These are phyloP conservation scores for Intellagama lesueurii DNA, from an alignment of 2,797 vertebrate genomes.

Conservation along the genomic window DNA sequence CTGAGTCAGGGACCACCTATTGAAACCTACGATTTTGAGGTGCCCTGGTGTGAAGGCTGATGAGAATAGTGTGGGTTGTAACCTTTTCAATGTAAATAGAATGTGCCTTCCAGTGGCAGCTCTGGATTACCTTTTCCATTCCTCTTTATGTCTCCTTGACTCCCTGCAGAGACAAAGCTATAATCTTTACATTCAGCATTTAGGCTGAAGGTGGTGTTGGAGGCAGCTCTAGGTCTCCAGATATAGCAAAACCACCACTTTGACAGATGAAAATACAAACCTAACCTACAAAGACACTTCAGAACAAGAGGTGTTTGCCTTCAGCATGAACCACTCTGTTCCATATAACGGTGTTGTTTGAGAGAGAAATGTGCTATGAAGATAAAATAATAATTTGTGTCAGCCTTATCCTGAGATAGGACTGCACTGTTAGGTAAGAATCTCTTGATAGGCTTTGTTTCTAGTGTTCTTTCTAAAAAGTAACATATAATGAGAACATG, in stretches of 20 bases:
- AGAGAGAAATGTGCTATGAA: background rate
- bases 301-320: background rate
- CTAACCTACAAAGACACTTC: background rate
- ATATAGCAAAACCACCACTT: background rate
- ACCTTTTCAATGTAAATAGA: slow-evolving; percentile 26
- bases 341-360: background rate
- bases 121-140: slow-evolving; percentile 14
- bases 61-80: slow-evolving; percentile 7
- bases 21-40: background rate
- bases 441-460: background rate
- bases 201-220: background rate
- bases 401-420: background rate
- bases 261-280: background rate
- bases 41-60: slow-evolving; percentile 13
- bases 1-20: background rate
- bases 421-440: background rate
- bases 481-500: background rate
- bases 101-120: background rate
- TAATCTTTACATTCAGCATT: slow-evolving; percentile 13
- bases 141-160: slow-evolving; percentile 18
- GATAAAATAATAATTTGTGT: background rate
- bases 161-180: slow-evolving; percentile 20
- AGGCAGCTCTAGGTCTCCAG: background rate
- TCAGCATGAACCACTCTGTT: background rate
- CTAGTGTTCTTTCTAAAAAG: background rate